Base-by-base conservation (phyloP, 92 coral and sea anemone genomes). In the Paragorgia papillata region DNA sequence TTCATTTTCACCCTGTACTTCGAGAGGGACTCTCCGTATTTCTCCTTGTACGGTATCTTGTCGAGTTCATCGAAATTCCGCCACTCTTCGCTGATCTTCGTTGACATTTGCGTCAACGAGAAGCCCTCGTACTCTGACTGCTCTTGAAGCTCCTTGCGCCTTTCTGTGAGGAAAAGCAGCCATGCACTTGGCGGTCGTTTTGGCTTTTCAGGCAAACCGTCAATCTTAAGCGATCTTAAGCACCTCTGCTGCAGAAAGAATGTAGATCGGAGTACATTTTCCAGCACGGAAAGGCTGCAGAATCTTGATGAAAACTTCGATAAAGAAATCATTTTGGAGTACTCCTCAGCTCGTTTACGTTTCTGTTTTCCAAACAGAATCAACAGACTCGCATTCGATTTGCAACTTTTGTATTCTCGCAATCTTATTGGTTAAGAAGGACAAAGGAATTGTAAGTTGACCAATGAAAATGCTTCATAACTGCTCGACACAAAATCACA, bases 141-240 rank as follows among this genome's bases (percentile, higher is more conserved):
- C 26, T n/a, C 57, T 62, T 30, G 7, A 9, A 44, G 83, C 19
- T 44, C 61, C 69, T 30, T 67, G 76, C 84, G 80, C 62, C 84
- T 76, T 62, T 90, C 97, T 39, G 80, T 69, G n/a, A 90, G 78
- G 62, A 90, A 90, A 62, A 80, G 78, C 26, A 80, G 80, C 65
- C 82, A 90, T 1, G 74, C 24, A 21, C 87, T 80, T n/a, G 97
- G 84, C 43, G 97, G 97, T 63, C 82, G 77, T 54, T 85, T 87
- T 31, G 97, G 97, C 27, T 71, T 71, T 14, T 71, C 78, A 0
- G 81, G 81, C 34, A 75, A 15, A 31, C 59, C 43, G n/a, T 25
- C 56, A 0, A 60, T 9, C 14, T 33, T 15, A 6, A 20, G 65
- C n/a, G 81, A 56, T 40, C 12, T 40, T 50, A 46, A 29, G n/a